Evolutionary conservation across 1,140 invertebrate species (phyloP).

Genomic region (Philotrypesis tridentata): DNA sequence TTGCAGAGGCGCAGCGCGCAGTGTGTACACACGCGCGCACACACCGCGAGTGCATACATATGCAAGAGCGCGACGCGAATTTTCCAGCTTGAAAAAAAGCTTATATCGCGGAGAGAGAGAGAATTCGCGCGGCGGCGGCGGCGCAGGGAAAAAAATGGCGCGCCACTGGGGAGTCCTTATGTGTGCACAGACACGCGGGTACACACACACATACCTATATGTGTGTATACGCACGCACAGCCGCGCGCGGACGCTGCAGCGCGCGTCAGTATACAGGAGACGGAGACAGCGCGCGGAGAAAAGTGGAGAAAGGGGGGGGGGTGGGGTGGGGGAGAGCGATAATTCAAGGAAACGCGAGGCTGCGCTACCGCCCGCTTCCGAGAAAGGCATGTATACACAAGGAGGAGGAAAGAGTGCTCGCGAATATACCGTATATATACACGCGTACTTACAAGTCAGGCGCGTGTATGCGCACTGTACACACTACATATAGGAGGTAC

Average conservation of each 20-base stretch:
- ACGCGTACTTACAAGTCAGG: too few species aligned
- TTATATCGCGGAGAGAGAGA: too few species aligned
- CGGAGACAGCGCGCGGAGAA: too few species aligned
- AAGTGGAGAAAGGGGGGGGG: too few species aligned
- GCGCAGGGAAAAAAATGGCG: slow-evolving; percentile 9
- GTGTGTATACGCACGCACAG: too few species aligned
- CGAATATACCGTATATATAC: too few species aligned
- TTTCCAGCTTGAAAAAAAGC: not conserved
- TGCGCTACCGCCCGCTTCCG: not conserved
- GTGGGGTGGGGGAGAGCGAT: not conserved
- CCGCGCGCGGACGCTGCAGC: too few species aligned
- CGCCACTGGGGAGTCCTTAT: slow-evolving; percentile 5
- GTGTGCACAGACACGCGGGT: not conserved
- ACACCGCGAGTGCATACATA: not conserved
- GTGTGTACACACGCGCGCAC: not conserved
- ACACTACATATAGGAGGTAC: not conserved
- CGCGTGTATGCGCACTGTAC: too few species aligned
- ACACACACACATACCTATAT: too few species aligned
- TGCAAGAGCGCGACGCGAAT: not conserved
- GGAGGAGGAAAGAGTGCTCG: not conserved
- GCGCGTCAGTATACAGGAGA: too few species aligned
- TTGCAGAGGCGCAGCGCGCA: too few species aligned
- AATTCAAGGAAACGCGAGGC: not conserved
- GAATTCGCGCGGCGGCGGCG: not conserved
- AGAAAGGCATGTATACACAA: not conserved